Evolutionary conservation across 2,888 invertebrate genomes (phyloP).

Genomic region (Drosophila infuscata): DNA sequence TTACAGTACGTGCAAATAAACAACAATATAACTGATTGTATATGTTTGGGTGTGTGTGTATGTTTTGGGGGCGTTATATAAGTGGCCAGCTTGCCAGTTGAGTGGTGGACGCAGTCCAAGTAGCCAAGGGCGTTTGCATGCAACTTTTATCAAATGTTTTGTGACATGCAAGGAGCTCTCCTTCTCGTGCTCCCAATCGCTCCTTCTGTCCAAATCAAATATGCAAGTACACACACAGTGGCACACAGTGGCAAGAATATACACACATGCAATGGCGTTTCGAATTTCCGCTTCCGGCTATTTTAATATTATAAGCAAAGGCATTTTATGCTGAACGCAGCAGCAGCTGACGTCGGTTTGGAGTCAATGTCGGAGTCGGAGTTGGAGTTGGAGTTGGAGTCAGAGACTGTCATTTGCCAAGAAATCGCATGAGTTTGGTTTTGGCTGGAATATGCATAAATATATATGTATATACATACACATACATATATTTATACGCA

Average conservation of each 20-base stretch:
- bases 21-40: constrained; percentile 50
- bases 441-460: constrained; percentile 3
- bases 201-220: constrained; percentile 60
- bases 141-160: constrained; percentile 76
- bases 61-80: constrained; percentile 3
- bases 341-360: constrained; percentile 51
- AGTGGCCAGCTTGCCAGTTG: constrained; percentile 23
- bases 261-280: constrained; percentile 70
- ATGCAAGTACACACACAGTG: constrained; percentile 52
- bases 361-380: constrained; percentile 2
- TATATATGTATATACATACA: not conserved
- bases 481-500: not conserved
- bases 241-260: constrained; percentile 18
- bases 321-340: constrained; percentile 75
- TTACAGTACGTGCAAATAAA: constrained; percentile 70
- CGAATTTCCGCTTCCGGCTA: constrained; percentile 81
- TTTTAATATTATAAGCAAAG: constrained; percentile 79
- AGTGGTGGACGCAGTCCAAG: constrained; percentile 48
- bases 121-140: constrained; percentile 60
- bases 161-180: constrained; percentile 65
- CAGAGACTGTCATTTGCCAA: constrained; percentile 50
- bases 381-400: constrained; percentile 11
- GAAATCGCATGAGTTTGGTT: constrained; percentile 33
- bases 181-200: constrained; percentile 4
- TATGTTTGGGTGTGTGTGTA: constrained; percentile 8